Evolutionary conservation across 1,140 invertebrate genomes (phyloP).

Genomic region (Battus philenor): DNA sequence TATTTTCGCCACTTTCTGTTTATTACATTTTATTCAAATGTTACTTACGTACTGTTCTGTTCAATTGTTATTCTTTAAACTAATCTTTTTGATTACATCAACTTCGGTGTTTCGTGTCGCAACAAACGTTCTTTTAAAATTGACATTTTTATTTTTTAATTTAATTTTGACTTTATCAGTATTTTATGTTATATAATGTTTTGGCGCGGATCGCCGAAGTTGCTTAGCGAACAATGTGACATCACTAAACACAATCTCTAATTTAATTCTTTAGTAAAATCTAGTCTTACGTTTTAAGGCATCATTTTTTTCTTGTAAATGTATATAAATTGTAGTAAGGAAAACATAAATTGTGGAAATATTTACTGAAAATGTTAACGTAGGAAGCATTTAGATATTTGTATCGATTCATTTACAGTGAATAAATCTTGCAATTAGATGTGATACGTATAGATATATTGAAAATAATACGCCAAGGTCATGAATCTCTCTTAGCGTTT

Average conservation of each 20-base stretch:
- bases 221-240: conserved; percentile 29
- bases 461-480: conserved; percentile 57
- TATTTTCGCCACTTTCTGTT: conserved; percentile 19
- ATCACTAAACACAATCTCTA: conserved; percentile 49
- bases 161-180: conserved; percentile 14
- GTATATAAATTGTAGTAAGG: conserved; percentile 57
- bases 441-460: conserved; percentile 60
- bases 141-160: conserved; percentile 21
- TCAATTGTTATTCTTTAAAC: conserved; percentile 9
- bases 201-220: conserved; percentile 5
- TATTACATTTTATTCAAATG: conserved; percentile 45
- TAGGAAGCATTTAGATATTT: conserved; percentile 26
- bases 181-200: conserved; percentile 9
- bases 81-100: neutral
- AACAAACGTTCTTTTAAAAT: conserved; percentile 1
- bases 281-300: conserved; percentile 71
- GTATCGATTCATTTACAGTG: conserved; percentile 35
- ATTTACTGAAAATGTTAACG: conserved; percentile 37
- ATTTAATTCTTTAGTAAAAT: conserved; percentile 67
- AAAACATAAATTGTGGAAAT: conserved; percentile 45
- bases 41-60: no score
- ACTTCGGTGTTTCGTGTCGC: conserved; percentile 8
- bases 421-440: conserved; percentile 53
- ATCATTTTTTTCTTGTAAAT: conserved; percentile 54
- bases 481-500: conserved; percentile 57